phyloP scores from a whole-genome alignment of 2,797 vertebrate species.

The Chrysolophus pictus region DNA sequence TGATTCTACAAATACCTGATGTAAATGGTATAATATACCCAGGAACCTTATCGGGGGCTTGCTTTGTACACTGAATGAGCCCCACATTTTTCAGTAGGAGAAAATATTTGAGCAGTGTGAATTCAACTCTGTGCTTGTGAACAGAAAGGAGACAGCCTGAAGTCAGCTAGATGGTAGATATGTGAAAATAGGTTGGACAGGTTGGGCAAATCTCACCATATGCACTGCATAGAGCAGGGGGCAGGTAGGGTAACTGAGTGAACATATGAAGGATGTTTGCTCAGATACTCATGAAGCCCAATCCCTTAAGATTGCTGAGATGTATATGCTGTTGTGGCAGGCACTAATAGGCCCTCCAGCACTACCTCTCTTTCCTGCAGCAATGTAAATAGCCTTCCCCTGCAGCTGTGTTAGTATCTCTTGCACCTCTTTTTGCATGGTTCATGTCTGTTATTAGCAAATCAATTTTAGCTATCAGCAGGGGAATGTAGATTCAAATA shows the following conservation, averaged over 20 bases:
- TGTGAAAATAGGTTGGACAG: too few relatives aligned
- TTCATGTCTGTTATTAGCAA: neutral
- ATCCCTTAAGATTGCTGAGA: neutral
- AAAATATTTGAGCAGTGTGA: neutral
- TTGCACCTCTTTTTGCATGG: neutral
- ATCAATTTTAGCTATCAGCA: accelerated
- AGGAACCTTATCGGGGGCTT: neutral
- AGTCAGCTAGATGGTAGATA: neutral
- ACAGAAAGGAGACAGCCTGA: neutral
- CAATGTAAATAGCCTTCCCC: neutral
- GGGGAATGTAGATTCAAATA: neutral
- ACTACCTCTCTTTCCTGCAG: neutral
- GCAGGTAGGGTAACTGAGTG: neutral
- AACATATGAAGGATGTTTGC: neutral
- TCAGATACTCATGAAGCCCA: neutral
- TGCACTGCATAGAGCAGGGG: neutral
- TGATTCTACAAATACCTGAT: neutral
- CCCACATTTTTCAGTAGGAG: neutral
- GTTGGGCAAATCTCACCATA: neutral
- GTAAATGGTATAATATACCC: accelerated
- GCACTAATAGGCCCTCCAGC: neutral
- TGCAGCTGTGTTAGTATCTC: neutral
- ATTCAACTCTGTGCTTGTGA: neutral
- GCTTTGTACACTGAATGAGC: neutral
- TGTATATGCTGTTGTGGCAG: neutral